Evolutionary conservation across 1,140 invertebrate species (phyloP), one percentile per base, ranked within the genome.

Genomic region (Lepeophtheirus salmonis): DNA sequence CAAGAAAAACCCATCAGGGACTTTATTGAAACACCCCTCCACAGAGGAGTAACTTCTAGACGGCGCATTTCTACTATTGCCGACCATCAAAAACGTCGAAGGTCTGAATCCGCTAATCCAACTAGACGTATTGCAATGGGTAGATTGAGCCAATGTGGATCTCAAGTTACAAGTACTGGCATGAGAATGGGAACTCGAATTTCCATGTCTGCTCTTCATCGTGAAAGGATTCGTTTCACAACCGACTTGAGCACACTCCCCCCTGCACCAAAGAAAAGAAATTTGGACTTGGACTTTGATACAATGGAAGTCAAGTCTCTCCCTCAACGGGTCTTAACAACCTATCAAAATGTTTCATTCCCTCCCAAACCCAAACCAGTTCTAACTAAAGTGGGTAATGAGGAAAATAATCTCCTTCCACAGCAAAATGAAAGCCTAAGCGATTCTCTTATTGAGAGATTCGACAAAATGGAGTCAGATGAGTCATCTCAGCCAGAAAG

Each of bases 401-500:
- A 22, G 21, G 55, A 20, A 10, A n/a, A 23, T 24, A 20, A 20
- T 17, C 25, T 17, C 16, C n/a, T 18, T 41, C 2, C n/a, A 12
- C 23, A 14, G 13, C 2, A 25, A 20, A 30, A 57, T 4, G 78
- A 80, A 65, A 76, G 75, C 0, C 71, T 84, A 30, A 82, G 79
- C 61, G 76, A 77, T 53, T 83, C 82, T 0, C 68, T 84, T 14
- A 75, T 78, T 64, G 79, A 82, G 50, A 79, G 80, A 64, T 70
- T 85, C 24, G 78, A 83, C 66, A 79, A 80, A 63, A 74, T 83
- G 67, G 81, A 80, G 25, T 82, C 79, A 69, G 77, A 76, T 1
- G 80, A 82, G 63, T 80, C 23, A n/a, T 13, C 17, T 17, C 6
- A 10, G 30, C 55, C 55, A 14, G 55, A 57, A 48, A 17, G 55